A percentile compares a stretch with the other conserved stretches of the same genome.
phyloP scores from a whole-genome alignment of 2,888 invertebrate species.

The Didymodactylos carnosus region DNA sequence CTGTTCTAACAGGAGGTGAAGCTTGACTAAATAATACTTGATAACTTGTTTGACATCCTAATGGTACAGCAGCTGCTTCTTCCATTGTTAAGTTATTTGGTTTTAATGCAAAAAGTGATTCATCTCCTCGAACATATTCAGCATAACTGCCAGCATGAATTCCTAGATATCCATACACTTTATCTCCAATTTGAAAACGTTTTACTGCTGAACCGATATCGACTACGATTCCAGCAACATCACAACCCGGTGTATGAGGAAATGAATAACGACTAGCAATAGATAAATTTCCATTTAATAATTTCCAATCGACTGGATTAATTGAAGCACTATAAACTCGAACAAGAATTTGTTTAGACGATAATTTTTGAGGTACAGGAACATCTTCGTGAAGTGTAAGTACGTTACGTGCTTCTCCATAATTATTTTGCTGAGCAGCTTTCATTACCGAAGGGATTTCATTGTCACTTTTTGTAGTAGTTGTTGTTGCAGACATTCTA shows the following conservation, averaged over 20 bases:
- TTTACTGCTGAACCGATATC: not conserved
- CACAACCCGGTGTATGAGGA: not conserved
- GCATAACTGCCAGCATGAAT: not conserved
- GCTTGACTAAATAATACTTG: not conserved
- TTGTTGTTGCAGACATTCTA: not conserved
- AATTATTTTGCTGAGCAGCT: not conserved
- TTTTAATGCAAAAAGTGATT: not conserved
- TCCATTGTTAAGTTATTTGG: not conserved
- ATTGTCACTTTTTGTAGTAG: not conserved
- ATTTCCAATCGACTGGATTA: not conserved
- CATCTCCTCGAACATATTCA: not conserved
- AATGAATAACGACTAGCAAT: not conserved
- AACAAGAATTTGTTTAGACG: not conserved
- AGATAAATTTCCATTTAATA: not conserved
- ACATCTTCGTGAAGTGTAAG: not conserved
- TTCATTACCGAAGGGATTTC: not conserved
- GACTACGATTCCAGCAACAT: not conserved
- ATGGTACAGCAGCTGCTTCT: not conserved
- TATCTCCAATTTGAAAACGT: not conserved
- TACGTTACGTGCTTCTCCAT: not conserved
- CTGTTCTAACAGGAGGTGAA: not conserved
- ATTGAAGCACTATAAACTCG: not conserved
- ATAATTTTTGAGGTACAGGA: not conserved
- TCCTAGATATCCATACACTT: not conserved
- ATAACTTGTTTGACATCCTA: not conserved